Conservation (phyloP, 2,797 vertebrate genomes). For the Semotilus atromaculatus region DNA sequence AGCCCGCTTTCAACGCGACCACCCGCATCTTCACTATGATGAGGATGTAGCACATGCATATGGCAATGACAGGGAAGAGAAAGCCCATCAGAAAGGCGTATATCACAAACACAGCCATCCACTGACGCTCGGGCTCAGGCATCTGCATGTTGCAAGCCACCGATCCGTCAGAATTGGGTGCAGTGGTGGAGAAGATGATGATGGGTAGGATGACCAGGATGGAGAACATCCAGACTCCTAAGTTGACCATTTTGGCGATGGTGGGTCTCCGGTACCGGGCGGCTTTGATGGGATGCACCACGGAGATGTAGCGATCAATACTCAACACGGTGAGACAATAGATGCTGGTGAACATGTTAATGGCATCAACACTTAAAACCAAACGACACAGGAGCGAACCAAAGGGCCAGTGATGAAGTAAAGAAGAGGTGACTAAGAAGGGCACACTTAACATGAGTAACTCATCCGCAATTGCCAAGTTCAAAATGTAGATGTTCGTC, state of each 20-base stretch:
- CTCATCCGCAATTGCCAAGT: slow-evolving; percentile 90
- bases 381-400: slow-evolving; percentile 88
- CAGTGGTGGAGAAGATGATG: slow-evolving; percentile 87
- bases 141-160: slow-evolving; percentile 92
- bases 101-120: slow-evolving; percentile 88
- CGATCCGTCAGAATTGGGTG: slow-evolving; percentile 86
- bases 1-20: slow-evolving; percentile 90
- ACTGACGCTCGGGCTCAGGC: slow-evolving; percentile 86
- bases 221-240: slow-evolving; percentile 88
- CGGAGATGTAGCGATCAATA: slow-evolving; percentile 89
- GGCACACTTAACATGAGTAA: slow-evolving; percentile 93
- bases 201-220: slow-evolving; percentile 89
- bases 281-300: slow-evolving; percentile 91
- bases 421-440: slow-evolving; percentile 88
- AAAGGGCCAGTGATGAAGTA: slow-evolving; percentile 91
- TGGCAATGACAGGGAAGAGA: slow-evolving; percentile 88
- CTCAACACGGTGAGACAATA: slow-evolving; percentile 91
- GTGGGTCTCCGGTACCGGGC: slow-evolving; percentile 88
- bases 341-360: slow-evolving; percentile 95
- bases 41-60: slow-evolving; percentile 90
- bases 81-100: slow-evolving; percentile 92
- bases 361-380: slow-evolving; percentile 89
- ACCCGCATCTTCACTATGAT: slow-evolving; percentile 90
- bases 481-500: slow-evolving; percentile 91
- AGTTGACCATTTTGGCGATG: slow-evolving; percentile 89